These are phyloP conservation scores for Anarsia innoxiella DNA, from an alignment of 2,888 invertebrate species.

Conservation along the genomic window DNA sequence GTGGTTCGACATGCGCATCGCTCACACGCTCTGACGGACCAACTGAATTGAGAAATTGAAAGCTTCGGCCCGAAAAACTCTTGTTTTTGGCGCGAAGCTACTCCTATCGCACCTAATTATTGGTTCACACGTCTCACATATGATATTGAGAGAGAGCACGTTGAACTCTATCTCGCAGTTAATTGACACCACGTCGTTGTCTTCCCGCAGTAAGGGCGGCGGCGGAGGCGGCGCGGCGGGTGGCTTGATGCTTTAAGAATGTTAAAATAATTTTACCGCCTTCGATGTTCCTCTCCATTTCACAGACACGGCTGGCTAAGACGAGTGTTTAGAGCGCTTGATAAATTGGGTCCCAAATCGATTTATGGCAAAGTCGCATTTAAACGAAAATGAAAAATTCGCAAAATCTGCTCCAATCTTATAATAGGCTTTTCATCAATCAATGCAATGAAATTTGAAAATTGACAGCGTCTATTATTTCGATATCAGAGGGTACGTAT, in stretches of 20 bases:
- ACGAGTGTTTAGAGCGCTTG: conserved; percentile 56
- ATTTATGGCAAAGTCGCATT: conserved; percentile 56
- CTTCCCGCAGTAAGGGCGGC: too few species aligned
- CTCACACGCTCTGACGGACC: conserved; percentile 62
- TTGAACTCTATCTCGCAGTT: conserved; percentile 38
- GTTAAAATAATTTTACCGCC: conserved; percentile 43
- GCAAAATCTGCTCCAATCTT: conserved; percentile 53
- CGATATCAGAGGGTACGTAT: conserved; percentile 30
- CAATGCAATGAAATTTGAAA: conserved; percentile 55
- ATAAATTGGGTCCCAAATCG: conserved; percentile 60
- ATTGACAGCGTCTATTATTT: conserved; percentile 48
- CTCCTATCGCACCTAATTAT: conserved; percentile 23
- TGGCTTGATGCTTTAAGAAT: conserved; percentile 36
- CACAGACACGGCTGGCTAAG: conserved; percentile 41
- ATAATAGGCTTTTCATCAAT: conserved; percentile 66
- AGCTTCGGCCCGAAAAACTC: conserved; percentile 48
- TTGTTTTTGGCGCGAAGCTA: conserved; percentile 27
- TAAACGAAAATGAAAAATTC: conserved; percentile 62
- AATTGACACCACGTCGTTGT: conserved; percentile 38
- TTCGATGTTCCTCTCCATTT: conserved; percentile 51
- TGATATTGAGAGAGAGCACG: conserved; percentile 34
- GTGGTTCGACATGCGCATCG: conserved; percentile 50
- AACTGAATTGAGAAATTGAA: conserved; percentile 70
- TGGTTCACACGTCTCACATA: conserved; percentile 20
- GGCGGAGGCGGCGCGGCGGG: conserved; percentile 20